Conservation (phyloP, 2,113 vertebrate genomes). For the Rhinolophus ferrumequinum region DNA sequence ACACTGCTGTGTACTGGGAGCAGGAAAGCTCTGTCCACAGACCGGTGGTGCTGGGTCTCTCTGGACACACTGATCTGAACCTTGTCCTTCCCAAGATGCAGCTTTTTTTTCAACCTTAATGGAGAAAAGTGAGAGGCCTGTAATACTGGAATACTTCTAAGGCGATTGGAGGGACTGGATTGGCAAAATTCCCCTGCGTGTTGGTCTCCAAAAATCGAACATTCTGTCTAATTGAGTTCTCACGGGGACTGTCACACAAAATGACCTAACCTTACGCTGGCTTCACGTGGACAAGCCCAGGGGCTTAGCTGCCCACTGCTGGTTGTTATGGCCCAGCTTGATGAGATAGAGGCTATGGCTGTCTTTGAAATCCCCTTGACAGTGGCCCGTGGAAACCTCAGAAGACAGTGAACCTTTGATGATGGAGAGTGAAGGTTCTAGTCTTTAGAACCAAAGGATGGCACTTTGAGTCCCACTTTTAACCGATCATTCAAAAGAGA, state of each 20-base stretch:
- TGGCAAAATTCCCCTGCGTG: not conserved
- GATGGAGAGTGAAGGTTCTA: rapidly evolving
- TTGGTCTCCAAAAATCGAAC: not conserved
- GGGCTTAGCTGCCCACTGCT: rapidly evolving
- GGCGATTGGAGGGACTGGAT: not conserved
- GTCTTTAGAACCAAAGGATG: not conserved
- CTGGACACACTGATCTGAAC: rapidly evolving
- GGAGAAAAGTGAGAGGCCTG: not conserved
- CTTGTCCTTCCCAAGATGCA: not conserved
- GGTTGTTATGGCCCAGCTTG: rapidly evolving
- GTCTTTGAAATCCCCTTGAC: not conserved
- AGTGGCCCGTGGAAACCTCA: not conserved
- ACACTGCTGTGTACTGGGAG: rapidly evolving
- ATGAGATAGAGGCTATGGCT: not conserved
- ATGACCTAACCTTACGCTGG: rapidly evolving
- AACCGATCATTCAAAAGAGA: not conserved
- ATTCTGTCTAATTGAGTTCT: not conserved
- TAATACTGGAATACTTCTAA: not conserved
- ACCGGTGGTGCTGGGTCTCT: rapidly evolving
- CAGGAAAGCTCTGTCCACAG: not conserved
- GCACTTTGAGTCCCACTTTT: not conserved
- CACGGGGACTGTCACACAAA: rapidly evolving
- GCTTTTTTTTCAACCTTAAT: not conserved
- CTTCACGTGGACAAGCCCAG: rapidly evolving
- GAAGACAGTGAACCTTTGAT: not conserved